phyloP scores from a whole-genome alignment of 30 jellyfish, hydroid and myxozoan genomes.

The Phacellophora camtschatica region DNA sequence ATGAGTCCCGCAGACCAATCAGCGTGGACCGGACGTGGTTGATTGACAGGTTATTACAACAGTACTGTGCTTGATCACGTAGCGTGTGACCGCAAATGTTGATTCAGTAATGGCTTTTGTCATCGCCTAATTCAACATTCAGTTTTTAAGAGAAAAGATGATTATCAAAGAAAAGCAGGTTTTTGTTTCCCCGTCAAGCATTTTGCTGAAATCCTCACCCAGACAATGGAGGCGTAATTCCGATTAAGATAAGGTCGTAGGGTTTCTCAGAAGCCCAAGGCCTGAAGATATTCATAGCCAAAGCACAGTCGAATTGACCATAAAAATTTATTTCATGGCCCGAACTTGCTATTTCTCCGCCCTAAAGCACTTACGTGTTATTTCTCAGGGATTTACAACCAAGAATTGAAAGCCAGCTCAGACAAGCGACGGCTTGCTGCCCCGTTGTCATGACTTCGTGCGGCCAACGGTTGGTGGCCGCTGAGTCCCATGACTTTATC shows the following conservation, averaged over 20 bases:
- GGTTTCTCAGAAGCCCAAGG: constrained; percentile 6
- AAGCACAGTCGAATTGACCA: constrained; percentile 12
- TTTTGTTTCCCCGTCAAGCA: constrained; percentile 84
- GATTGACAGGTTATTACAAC: constrained; percentile 85
- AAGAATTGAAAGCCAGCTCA: constrained; percentile 7
- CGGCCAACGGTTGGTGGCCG: constrained; percentile 57
- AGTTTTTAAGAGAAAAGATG: constrained; percentile 59
- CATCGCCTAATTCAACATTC: constrained; percentile 79
- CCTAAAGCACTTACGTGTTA: constrained; percentile 39
- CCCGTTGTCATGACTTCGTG: neutral
- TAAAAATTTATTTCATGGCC: neutral
- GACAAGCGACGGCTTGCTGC: constrained; percentile 11
- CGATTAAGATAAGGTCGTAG: constrained; percentile 62
- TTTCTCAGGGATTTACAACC: constrained; percentile 36
- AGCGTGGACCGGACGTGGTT: constrained; percentile 74
- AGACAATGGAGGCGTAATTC: constrained; percentile 85
- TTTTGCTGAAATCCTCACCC: constrained; percentile 29
- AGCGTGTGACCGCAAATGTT: constrained; percentile 96
- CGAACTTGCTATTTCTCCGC: constrained; percentile 32
- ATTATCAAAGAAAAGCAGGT: constrained; percentile 71
- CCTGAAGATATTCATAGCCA: neutral
- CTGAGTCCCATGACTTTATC: constrained; percentile 1
- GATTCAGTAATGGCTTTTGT: constrained; percentile 89
- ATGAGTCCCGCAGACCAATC: constrained; percentile 75
- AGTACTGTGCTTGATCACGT: constrained; percentile 82